Base-by-base conservation (phyloP, 92 coral and sea anemone genomes). In the Pocillopora grandis region DNA sequence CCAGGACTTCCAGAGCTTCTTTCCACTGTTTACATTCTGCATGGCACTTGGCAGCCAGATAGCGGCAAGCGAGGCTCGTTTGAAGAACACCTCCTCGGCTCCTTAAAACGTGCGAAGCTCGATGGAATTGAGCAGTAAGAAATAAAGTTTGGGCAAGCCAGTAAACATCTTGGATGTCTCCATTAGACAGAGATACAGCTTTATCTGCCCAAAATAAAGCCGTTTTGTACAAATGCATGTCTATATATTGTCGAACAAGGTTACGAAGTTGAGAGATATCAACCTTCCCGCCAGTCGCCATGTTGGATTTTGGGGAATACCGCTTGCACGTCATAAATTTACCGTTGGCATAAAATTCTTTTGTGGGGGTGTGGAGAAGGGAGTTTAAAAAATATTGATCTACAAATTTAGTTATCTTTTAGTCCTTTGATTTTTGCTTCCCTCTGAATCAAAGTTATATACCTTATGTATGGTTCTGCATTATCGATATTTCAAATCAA, bases 281-380 rank as follows among this genome's bases (percentile, higher is more conserved):
- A 92, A 97, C 89, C 96, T 97, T 97, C 98, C 98, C 99, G 98
- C 99, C 96, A 88, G 96, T 76, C 95, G 95, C 99, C 99, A 97
- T 97, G 77, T 94, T 97, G 87, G 85, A 81, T 68, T 68, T 70
- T 66, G 72, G 84, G 80, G 72, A 21, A 77, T 60, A 86, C 94
- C 97, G 94, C 94, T 91, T 75, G 60, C 79, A 74, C 6, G 35
- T 15, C 17, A 2, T 11, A 31, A 66, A 35, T 70, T 35, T 73
- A 55, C 49, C 18, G 86, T 87, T 79, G 74, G 81, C 72, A 70
- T 81, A 57, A 71, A 73, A 71, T 12, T 14, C 1, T 19, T 58
- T 37, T 49, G 75, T 20, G 35, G 69, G 76, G 91, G 93, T 82
- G 86, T 72, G 77, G 90, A 20, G 82, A 42, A 75, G 48, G 18